A percentile compares a stretch with the other conserved stretches of the same genome.
Evolutionary conservation across 2,888 invertebrate species (phyloP).

Genomic region (Tiliacea aurago): DNA sequence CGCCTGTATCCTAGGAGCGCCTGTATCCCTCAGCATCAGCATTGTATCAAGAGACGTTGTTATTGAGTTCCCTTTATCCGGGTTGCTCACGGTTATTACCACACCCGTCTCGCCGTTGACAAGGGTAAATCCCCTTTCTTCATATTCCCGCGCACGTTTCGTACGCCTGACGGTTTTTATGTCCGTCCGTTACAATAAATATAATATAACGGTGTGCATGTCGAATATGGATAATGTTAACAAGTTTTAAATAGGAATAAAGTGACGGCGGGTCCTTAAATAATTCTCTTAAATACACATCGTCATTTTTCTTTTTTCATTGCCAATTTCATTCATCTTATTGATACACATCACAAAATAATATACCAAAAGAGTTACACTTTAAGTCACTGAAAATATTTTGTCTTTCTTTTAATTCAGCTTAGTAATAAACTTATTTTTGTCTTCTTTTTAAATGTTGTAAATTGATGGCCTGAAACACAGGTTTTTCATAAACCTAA

Average conservation of each 20-base stretch:
- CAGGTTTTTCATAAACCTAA: no score
- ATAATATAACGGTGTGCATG: constrained; percentile 57
- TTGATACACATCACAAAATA: no score
- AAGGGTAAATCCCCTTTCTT: constrained; percentile 89
- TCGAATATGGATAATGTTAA: constrained; percentile 55
- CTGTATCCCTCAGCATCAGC: constrained; percentile 55
- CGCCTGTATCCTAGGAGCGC: constrained; percentile 22
- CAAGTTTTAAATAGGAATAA: constrained; percentile 49
- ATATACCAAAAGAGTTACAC: no score
- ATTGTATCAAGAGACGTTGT: constrained; percentile 69
- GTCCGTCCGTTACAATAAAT: constrained; percentile 67
- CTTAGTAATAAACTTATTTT: no score
- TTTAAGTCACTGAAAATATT: no score
- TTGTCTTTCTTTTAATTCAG: no score
- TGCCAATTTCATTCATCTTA: not conserved
- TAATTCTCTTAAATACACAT: constrained; percentile 2
- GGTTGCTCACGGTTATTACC: constrained; percentile 83
- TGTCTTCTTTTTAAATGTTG: no score
- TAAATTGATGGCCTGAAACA: no score
- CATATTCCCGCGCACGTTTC: constrained; percentile 78
- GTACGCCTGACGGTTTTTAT: constrained; percentile 67
- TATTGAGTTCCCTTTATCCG: constrained; percentile 80
- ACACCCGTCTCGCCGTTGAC: constrained; percentile 82
- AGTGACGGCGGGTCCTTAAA: not conserved
- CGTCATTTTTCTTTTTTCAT: not conserved